Percentiles rank a stretch among this genome's conserved stretches.
Evolutionary conservation across 2,113 vertebrate genomes (phyloP).

Genomic region (Mesembrinibis cayennensis): DNA sequence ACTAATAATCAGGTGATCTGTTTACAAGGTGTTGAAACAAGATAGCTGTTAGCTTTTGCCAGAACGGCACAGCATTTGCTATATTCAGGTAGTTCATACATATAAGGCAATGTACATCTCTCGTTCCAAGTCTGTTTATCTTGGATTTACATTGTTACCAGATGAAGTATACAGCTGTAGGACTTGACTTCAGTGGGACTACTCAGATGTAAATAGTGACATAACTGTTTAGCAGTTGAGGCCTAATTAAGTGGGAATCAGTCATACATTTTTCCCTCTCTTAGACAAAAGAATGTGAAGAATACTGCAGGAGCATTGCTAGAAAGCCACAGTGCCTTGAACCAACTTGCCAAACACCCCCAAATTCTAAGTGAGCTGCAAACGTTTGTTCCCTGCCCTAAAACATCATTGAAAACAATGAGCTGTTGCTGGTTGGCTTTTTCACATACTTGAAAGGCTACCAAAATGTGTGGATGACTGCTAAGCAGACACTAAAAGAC

Average conservation of each 20-base stretch:
- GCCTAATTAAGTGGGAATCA: slow-evolving; percentile 9
- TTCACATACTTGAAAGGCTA: background rate
- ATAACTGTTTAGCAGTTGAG: slow-evolving; percentile 62
- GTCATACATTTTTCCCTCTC: background rate
- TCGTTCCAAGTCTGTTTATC: slow-evolving; percentile 62
- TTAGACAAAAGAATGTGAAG: slow-evolving; percentile 6
- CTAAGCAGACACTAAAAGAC: background rate
- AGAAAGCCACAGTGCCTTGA: background rate
- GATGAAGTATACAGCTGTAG: slow-evolving; percentile 53
- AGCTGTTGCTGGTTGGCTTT: background rate
- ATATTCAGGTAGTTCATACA: slow-evolving; percentile 48
- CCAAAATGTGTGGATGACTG: background rate
- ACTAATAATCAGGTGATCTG: background rate
- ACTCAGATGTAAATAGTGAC: slow-evolving; percentile 58
- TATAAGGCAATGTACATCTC: slow-evolving; percentile 65
- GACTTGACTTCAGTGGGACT: slow-evolving; percentile 34
- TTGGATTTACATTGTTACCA: slow-evolving; percentile 64
- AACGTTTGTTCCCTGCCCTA: background rate
- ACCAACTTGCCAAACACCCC: background rate
- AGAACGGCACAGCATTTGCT: background rate
- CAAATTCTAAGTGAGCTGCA: background rate
- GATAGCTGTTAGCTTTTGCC: background rate
- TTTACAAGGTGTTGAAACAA: background rate
- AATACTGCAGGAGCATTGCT: background rate
- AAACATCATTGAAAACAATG: background rate